Percentiles rank a stretch among this genome's conserved stretches.
These are phyloP conservation scores for Aphidius gifuensis DNA, from an alignment of 1,140 invertebrate genomes.

Conservation along the genomic window DNA sequence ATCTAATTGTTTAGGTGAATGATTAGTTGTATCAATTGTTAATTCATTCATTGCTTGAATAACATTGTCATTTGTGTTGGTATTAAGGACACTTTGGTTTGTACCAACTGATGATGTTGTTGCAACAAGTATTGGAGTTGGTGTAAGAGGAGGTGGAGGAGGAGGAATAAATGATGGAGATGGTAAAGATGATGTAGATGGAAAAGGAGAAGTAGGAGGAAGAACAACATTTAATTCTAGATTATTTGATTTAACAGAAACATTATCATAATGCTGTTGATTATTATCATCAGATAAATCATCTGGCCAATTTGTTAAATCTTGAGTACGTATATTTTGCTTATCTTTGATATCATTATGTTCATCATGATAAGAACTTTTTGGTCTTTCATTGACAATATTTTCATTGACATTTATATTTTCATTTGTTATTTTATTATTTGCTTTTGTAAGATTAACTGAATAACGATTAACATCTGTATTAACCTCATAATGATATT, in stretches of 20 bases:
- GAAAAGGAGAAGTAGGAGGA: too few species aligned
- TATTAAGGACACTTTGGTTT: conserved; percentile 41
- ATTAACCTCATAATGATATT: not conserved
- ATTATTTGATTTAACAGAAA: conserved; percentile 25
- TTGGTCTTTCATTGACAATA: conserved; percentile 21
- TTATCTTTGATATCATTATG: conserved; percentile 41
- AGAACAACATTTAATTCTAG: not conserved
- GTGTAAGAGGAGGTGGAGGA: too few species aligned
- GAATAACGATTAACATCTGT: conserved; percentile 27
- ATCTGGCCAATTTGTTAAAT: conserved; percentile 40
- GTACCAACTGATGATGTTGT: conserved; percentile 36
- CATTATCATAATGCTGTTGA: conserved; percentile 39
- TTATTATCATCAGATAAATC: conserved; percentile 34
- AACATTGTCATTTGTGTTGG: conserved; percentile 44
- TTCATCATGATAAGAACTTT: conserved; percentile 30
- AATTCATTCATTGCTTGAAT: conserved; percentile 44
- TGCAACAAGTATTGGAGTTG: conserved; percentile 22
- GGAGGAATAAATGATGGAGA: too few species aligned
- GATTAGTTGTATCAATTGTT: conserved; percentile 33
- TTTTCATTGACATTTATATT: conserved; percentile 41
- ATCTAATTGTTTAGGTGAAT: conserved; percentile 54
- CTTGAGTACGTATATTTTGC: conserved; percentile 27
- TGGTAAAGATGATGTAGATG: not conserved
- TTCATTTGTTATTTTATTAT: conserved; percentile 31
- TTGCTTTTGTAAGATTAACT: conserved; percentile 23